These are phyloP conservation scores for Mus caroli DNA, from an alignment of 2,797 vertebrate species.

Conservation along the genomic window DNA sequence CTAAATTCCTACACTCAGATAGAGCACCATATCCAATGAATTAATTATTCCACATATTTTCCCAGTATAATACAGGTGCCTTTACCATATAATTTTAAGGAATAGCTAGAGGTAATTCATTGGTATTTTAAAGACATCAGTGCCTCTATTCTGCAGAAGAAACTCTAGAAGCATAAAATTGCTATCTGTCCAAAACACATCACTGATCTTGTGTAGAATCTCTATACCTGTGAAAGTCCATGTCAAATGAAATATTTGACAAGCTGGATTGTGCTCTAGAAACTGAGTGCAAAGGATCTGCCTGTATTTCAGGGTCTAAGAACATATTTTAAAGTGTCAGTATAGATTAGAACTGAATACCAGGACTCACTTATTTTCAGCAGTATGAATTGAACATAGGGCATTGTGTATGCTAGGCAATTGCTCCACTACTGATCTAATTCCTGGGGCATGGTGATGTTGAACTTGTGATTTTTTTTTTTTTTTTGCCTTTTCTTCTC, in stretches of 20 bases:
- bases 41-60: conserved; percentile 78
- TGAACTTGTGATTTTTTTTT: background rate
- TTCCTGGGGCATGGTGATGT: background rate
- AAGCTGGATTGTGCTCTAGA: background rate
- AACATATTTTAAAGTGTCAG: background rate
- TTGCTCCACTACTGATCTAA: background rate
- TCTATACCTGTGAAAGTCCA: background rate
- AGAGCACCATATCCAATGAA: conserved; percentile 71
- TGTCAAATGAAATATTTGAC: background rate
- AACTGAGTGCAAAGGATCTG: background rate
- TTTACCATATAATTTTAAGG: conserved; percentile 76
- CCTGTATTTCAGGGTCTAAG: background rate
- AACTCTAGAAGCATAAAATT: conserved; percentile 53
- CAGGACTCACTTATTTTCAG: background rate
- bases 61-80: conserved; percentile 75
- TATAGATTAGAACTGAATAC: background rate
- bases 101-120: conserved; percentile 76
- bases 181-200: conserved; percentile 24
- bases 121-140: conserved; percentile 74
- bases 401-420: background rate
- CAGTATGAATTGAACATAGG: background rate
- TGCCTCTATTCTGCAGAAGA: conserved; percentile 62
- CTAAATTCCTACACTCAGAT: conserved; percentile 53
- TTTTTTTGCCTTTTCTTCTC: background rate
- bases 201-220: background rate